phyloP scores from a whole-genome alignment of 2,113 vertebrate species.

The Microcebus jonahi region DNA sequence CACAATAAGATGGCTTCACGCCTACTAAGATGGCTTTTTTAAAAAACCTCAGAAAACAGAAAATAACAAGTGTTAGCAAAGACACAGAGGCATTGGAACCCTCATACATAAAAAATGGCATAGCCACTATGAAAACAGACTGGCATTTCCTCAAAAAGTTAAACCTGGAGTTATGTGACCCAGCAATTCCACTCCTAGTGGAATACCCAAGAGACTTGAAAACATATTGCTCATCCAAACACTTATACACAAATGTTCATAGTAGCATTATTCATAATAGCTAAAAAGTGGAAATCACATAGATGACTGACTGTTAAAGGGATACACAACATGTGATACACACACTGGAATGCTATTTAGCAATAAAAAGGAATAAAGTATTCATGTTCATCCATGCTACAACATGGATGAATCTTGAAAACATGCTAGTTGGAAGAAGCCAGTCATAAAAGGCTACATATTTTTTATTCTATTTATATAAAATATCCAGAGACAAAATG shows the following conservation, averaged over 20 bases:
- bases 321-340: background rate
- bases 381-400: background rate
- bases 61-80: background rate
- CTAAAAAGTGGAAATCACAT: background rate
- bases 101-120: background rate
- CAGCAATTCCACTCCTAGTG: background rate
- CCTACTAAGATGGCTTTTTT: background rate
- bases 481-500: background rate
- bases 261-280: background rate
- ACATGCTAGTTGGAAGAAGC: background rate
- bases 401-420: background rate
- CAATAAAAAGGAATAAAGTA: background rate
- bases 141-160: background rate
- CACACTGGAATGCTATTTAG: background rate
- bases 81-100: background rate
- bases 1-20: background rate
- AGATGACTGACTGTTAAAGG: background rate
- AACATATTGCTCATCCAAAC: background rate
- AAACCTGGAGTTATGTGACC: background rate
- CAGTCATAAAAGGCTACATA: background rate
- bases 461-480: background rate
- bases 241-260: background rate
- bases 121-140: background rate
- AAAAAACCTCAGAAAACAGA: background rate
- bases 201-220: background rate